Percentiles rank a stretch among this genome's conserved stretches.
phyloP scores from a whole-genome alignment of 2,113 vertebrate genomes.

The Lagenorhynchus albirostris region DNA sequence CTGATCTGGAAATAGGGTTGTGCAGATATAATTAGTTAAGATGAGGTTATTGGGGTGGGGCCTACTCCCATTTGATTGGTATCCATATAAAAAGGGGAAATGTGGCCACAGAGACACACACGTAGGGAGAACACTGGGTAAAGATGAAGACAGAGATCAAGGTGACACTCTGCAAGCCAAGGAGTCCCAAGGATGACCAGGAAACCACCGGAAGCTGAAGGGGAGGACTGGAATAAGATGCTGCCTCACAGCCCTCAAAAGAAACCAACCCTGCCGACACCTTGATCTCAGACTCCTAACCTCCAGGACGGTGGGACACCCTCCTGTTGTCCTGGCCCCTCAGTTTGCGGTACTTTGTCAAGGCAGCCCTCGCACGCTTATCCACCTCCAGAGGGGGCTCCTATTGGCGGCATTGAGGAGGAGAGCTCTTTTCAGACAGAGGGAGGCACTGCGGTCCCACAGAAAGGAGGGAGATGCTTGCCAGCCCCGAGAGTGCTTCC shows the following conservation, averaged over 20 bases:
- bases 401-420: background rate
- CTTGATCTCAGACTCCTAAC: background rate
- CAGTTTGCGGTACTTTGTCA: too few species aligned
- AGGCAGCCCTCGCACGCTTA: background rate
- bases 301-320: background rate
- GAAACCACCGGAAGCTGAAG: background rate
- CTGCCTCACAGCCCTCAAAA: background rate
- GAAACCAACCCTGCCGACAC: background rate
- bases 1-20: background rate
- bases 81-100: background rate
- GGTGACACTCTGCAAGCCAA: background rate
- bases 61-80: background rate
- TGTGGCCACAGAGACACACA: background rate
- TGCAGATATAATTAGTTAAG: background rate
- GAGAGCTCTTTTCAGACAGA: background rate
- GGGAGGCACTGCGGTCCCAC: background rate
- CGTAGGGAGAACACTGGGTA: rapidly evolving
- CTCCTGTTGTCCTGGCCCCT: background rate
- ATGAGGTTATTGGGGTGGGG: background rate
- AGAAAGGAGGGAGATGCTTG: rapidly evolving
- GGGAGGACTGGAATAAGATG: background rate
- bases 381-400: background rate
- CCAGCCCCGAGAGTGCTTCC: background rate
- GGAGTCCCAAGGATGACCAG: background rate
- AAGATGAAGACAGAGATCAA: background rate